These are phyloP conservation scores for Microchrysa polita DNA, from an alignment of 2,888 invertebrate species.

Conservation along the genomic window DNA sequence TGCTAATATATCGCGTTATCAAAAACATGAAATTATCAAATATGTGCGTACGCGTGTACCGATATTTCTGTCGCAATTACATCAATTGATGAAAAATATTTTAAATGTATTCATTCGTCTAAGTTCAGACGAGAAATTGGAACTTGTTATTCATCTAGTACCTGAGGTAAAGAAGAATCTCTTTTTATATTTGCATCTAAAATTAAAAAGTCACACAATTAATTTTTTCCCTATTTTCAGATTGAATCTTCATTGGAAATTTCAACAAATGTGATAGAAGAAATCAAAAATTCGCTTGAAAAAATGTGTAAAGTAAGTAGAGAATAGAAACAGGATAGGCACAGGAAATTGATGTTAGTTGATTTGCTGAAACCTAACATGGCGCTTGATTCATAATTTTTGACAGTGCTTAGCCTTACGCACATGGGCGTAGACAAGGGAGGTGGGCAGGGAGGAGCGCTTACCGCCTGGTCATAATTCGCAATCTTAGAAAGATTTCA, in stretches of 20 bases:
- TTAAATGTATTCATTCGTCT: constrained; percentile 70
- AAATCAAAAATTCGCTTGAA: constrained; percentile 70
- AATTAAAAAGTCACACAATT: no score
- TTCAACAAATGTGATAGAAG: constrained; percentile 68
- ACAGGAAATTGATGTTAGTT: no score
- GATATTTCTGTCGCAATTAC: constrained; percentile 72
- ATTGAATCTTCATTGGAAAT: constrained; percentile 71
- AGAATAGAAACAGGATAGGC: constrained; percentile 4
- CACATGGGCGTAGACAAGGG: no score
- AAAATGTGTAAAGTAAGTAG: constrained; percentile 67
- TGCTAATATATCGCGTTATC: constrained; percentile 69
- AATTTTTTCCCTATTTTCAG: constrained; percentile 63
- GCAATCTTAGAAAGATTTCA: no score
- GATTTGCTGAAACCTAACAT: no score
- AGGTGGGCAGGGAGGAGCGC: no score
- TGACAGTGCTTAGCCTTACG: no score
- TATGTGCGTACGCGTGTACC: constrained; percentile 74
- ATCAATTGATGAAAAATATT: constrained; percentile 69
- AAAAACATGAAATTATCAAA: constrained; percentile 73
- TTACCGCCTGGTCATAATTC: no score
- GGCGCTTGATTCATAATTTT: no score
- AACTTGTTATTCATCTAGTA: constrained; percentile 72
- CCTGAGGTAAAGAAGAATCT: constrained; percentile 67
- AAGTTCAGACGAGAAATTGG: constrained; percentile 68
- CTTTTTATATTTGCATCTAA: background rate